phyloP scores from a whole-genome alignment of 2,888 invertebrate species.

The Leptinotarsa rubiginosa region DNA sequence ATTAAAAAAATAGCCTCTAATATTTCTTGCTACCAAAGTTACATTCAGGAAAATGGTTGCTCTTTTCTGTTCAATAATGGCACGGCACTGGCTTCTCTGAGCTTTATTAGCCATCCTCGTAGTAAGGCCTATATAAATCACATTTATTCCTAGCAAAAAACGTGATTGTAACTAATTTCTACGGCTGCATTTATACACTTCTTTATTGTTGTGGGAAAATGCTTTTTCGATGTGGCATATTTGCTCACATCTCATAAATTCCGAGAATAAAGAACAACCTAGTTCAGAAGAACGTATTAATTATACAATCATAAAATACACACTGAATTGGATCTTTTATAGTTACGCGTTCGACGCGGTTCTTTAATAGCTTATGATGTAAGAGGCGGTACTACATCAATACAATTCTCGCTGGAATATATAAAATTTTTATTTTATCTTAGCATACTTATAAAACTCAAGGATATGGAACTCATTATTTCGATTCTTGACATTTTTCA shows the following conservation, averaged over 20 bases:
- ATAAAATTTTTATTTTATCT: neutral
- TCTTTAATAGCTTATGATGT: conserved; percentile 7
- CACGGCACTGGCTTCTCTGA: conserved; percentile 3
- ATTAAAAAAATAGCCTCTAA: no score
- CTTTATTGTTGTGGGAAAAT: conserved; percentile 21
- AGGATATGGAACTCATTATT: neutral
- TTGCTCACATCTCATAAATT: conserved; percentile 8
- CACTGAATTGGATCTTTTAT: conserved; percentile 6
- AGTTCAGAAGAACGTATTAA: neutral
- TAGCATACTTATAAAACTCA: neutral
- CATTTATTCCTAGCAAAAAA: conserved; percentile 6
- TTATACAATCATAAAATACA: conserved; percentile 16
- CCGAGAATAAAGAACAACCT: neutral
- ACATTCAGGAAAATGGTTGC: neutral
- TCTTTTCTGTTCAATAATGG: neutral
- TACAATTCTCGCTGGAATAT: conserved; percentile 2
- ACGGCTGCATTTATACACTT: neutral
- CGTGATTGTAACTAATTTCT: conserved; percentile 11
- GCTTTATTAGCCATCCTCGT: neutral
- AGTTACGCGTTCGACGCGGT: conserved; percentile 1
- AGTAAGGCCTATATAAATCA: neutral
- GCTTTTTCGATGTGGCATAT: neutral
- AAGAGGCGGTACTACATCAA: conserved; percentile 12
- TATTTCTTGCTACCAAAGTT: no score
- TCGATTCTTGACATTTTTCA: neutral